Evolutionary conservation across 2,888 invertebrate genomes (phyloP).

Genomic region (Cryptocheilus praepositus): DNA sequence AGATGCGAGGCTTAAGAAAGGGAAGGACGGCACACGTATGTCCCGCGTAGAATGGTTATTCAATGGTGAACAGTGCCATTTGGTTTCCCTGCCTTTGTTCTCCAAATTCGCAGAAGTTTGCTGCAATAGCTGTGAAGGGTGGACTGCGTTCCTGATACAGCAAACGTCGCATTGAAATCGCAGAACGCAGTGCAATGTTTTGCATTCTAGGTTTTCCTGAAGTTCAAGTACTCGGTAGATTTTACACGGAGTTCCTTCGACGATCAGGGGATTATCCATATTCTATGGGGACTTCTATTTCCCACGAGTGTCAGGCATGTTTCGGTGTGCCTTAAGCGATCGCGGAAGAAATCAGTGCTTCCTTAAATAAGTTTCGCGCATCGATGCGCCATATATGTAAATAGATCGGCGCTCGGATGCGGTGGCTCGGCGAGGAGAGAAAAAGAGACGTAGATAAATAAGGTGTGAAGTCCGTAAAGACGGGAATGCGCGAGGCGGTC

Average conservation of each 20-base stretch:
- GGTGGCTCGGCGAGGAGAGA: background rate
- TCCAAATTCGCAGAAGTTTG: background rate
- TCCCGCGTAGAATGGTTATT: background rate
- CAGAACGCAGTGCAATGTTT: background rate
- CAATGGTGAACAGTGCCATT: constrained; percentile 26
- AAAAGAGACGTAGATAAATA: constrained; percentile 53
- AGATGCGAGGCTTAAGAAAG: background rate
- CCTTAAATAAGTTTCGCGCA: constrained; percentile 39
- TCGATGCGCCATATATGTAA: constrained; percentile 46
- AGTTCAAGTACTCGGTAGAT: no score
- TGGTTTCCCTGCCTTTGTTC: no score
- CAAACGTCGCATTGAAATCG: constrained; percentile 1
- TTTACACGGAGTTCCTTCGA: no score
- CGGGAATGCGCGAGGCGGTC: constrained; percentile 19
- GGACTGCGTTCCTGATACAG: background rate
- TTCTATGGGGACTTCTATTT: no score
- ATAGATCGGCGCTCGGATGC: constrained; percentile 30
- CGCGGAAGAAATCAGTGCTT: constrained; percentile 19
- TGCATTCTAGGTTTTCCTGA: no score
- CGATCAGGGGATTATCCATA: no score
- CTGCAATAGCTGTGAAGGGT: background rate
- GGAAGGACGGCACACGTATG: background rate
- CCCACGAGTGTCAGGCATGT: no score
- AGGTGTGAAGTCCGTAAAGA: constrained; percentile 51
- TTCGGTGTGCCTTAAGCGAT: no score